Conservation (phyloP, 23 tunicate species). For the Botrylloides violaceus region DNA sequence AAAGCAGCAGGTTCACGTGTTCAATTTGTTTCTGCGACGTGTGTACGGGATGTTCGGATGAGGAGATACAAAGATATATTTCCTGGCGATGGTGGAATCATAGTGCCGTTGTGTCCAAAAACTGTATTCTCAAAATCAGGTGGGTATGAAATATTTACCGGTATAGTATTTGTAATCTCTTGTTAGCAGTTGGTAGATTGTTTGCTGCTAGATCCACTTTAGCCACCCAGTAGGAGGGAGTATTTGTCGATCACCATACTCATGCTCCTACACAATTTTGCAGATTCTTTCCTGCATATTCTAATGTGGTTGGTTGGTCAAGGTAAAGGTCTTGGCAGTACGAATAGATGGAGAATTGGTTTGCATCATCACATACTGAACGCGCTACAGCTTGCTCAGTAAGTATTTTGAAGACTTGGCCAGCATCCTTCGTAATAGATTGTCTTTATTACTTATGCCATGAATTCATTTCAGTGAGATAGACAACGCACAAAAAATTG, state of each 20-base stretch:
- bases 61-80: constrained; percentile 39
- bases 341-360: constrained; percentile 22
- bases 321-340: background rate
- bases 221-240: no score
- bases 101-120: constrained; percentile 51
- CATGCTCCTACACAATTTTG: no score
- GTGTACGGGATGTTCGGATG: constrained; percentile 33
- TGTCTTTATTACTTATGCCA: no score
- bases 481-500: background rate
- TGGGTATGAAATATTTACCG: no score
- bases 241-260: no score
- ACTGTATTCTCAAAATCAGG: constrained; percentile 33
- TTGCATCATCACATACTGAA: constrained; percentile 32
- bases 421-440: no score
- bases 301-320: constrained; percentile 27
- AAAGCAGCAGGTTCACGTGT: constrained; percentile 70
- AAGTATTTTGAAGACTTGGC: constrained; percentile 13
- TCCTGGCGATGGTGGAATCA: constrained; percentile 62
- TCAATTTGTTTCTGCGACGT: constrained; percentile 53
- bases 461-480: no score
- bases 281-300: constrained; percentile 24
- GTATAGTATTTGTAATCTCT: background rate
- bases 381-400: constrained; percentile 26
- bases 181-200: background rate
- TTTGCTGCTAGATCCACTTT: no score